A percentile compares a stretch with the other conserved stretches of the same genome.
These are phyloP conservation scores for Zaprionus inermis DNA, from an alignment of 1,140 invertebrate genomes.

Conservation along the genomic window DNA sequence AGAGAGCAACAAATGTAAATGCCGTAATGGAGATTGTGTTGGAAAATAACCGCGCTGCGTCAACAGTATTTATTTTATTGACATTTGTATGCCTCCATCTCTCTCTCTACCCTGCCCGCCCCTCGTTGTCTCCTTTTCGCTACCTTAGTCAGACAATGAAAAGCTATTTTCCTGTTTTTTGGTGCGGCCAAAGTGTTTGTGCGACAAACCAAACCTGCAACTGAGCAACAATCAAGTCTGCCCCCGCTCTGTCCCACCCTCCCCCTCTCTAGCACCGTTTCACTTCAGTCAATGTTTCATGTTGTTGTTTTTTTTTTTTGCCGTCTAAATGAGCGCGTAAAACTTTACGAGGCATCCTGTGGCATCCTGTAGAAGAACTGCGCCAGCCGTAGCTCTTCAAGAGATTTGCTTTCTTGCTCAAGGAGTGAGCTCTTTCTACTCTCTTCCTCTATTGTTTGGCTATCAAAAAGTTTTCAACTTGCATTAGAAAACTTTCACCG, in stretches of 20 bases:
- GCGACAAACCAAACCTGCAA: conserved; percentile 58
- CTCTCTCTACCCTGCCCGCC: not conserved
- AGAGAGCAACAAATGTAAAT: conserved; percentile 65
- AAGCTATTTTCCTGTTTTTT: conserved; percentile 70
- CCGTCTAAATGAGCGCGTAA: conserved; percentile 70
- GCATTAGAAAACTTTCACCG: conserved; percentile 62
- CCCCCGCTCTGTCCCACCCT: not conserved
- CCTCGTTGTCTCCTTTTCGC: not conserved
- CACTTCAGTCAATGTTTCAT: not conserved
- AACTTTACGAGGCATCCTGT: conserved; percentile 77
- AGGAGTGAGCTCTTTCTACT: not conserved
- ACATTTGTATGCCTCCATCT: conserved; percentile 61
- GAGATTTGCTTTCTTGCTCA: conserved; percentile 70
- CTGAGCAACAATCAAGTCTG: conserved; percentile 45
- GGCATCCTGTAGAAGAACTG: conserved; percentile 11
- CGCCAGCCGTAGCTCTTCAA: conserved; percentile 54
- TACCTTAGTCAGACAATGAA: conserved; percentile 62
- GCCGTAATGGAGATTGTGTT: conserved; percentile 80
- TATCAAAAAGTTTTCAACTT: conserved; percentile 80
- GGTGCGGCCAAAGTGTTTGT: conserved; percentile 46
- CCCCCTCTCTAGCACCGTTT: not conserved
- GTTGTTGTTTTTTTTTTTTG: no score
- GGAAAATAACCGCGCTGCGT: conserved; percentile 81
- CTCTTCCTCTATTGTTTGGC: conserved; percentile 38
- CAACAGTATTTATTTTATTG: conserved; percentile 82